Conservation (phyloP, 2,113 vertebrate genomes). For the Casuarius casuarius region DNA sequence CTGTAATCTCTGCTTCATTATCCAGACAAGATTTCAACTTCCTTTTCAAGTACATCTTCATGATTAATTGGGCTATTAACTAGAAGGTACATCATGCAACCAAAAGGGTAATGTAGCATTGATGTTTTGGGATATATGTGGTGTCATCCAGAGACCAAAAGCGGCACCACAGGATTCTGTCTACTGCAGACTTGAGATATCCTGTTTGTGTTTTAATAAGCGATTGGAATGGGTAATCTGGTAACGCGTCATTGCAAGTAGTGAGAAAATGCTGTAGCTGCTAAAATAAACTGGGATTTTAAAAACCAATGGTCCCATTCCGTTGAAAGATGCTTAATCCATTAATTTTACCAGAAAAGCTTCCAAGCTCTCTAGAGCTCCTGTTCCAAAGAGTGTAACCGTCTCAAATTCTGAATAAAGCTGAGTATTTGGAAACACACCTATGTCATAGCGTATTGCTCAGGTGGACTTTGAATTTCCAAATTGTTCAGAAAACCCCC, state of each 20-base stretch:
- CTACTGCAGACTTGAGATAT: conserved; percentile 18
- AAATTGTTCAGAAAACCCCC: not conserved
- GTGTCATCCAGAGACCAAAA: conserved; percentile 40
- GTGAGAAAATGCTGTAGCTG: conserved; percentile 6
- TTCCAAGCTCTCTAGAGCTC: not conserved
- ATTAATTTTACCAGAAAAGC: not conserved
- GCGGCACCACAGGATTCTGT: conserved; percentile 15
- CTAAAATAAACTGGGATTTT: conserved; percentile 47
- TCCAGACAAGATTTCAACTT: conserved; percentile 59
- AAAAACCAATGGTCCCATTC: not conserved
- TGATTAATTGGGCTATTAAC: conserved; percentile 74
- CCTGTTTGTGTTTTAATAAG: conserved; percentile 33
- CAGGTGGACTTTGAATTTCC: not conserved
- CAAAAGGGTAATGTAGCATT: conserved; percentile 25
- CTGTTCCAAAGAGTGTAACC: fast-evolving
- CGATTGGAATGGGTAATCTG: conserved; percentile 17
- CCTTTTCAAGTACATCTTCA: conserved; percentile 60
- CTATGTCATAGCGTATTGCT: not conserved
- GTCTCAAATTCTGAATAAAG: not conserved
- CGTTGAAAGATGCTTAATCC: not conserved
- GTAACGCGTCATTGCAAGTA: not conserved
- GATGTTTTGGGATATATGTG: conserved; percentile 39
- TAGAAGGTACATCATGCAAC: conserved; percentile 52
- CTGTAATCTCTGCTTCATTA: conserved; percentile 70
- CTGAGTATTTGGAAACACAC: not conserved